These are phyloP conservation scores for Lasius fuliginosus DNA, from an alignment of 2,888 invertebrate species.

Conservation along the genomic window DNA sequence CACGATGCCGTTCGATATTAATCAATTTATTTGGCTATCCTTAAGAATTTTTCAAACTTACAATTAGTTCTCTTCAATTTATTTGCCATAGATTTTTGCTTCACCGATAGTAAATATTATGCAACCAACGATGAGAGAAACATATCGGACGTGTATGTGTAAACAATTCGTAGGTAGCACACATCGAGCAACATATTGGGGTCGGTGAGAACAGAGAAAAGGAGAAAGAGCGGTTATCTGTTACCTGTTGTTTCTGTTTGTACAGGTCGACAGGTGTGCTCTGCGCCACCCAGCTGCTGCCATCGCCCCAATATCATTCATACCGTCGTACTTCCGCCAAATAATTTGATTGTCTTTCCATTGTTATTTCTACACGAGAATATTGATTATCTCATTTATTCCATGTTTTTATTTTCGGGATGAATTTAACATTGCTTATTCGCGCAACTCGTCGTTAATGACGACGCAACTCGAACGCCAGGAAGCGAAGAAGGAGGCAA, in stretches of 20 bases:
- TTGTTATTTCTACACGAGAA: constrained; percentile 62
- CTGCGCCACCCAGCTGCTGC: constrained; percentile 84
- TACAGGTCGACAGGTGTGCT: constrained; percentile 83
- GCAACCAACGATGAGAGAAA: neutral
- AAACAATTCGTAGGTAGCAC: constrained; percentile 30
- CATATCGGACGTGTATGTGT: neutral
- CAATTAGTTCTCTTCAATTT: neutral
- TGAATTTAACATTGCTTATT: constrained; percentile 1
- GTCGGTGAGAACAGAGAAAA: constrained; percentile 55
- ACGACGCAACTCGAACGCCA: neutral
- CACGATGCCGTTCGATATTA: too few species aligned
- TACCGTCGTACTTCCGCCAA: constrained; percentile 70
- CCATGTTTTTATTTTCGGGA: neutral
- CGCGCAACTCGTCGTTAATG: constrained; percentile 2
- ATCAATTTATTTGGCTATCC: neutral
- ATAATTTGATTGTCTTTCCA: constrained; percentile 67
- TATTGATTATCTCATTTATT: constrained; percentile 65
- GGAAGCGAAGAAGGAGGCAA: neutral
- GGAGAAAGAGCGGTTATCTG: constrained; percentile 64
- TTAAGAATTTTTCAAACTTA: neutral
- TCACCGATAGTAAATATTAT: neutral
- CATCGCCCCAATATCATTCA: constrained; percentile 80
- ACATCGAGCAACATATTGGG: constrained; percentile 55
- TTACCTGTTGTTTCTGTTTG: constrained; percentile 82
- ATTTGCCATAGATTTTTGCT: neutral